These are phyloP conservation scores for Hippoglossus stenolepis DNA, from an alignment of 2,113 vertebrate genomes.

Conservation along the genomic window DNA sequence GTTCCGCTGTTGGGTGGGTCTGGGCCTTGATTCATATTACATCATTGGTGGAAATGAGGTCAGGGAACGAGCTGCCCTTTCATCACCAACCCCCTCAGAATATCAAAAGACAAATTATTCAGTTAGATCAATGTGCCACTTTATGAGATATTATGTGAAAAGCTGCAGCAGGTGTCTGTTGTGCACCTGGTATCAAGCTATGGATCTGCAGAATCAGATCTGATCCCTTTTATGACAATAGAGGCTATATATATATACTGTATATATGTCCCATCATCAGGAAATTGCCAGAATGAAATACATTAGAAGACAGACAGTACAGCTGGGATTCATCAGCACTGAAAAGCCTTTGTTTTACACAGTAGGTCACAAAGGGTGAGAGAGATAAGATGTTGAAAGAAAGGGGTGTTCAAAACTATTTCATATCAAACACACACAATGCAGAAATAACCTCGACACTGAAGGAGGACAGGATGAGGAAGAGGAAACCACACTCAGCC, in stretches of 20 bases:
- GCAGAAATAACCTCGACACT: background rate
- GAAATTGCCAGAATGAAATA: no score
- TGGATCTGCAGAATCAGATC: no score
- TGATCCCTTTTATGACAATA: no score
- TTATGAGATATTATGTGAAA: background rate
- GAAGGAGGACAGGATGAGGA: constrained; percentile 6
- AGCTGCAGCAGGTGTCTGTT: background rate
- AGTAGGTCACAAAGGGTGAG: background rate
- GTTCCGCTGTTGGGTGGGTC: background rate
- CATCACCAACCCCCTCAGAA: background rate
- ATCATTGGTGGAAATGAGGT: background rate
- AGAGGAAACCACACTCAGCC: constrained; percentile 23
- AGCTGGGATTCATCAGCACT: background rate
- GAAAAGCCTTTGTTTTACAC: constrained; percentile 1
- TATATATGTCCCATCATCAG: no score
- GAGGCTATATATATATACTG: no score
- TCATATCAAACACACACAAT: background rate
- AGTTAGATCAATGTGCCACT: no score
- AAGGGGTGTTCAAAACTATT: background rate
- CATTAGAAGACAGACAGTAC: background rate
- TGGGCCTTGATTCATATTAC: background rate
- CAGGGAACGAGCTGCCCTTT: background rate
- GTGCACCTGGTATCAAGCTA: background rate
- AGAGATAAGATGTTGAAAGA: background rate
- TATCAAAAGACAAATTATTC: no score